Percentiles rank a stretch among this genome's conserved stretches.
These are phyloP conservation scores for Caradrina kadenii DNA, from an alignment of 2,888 invertebrate genomes.

Conservation along the genomic window DNA sequence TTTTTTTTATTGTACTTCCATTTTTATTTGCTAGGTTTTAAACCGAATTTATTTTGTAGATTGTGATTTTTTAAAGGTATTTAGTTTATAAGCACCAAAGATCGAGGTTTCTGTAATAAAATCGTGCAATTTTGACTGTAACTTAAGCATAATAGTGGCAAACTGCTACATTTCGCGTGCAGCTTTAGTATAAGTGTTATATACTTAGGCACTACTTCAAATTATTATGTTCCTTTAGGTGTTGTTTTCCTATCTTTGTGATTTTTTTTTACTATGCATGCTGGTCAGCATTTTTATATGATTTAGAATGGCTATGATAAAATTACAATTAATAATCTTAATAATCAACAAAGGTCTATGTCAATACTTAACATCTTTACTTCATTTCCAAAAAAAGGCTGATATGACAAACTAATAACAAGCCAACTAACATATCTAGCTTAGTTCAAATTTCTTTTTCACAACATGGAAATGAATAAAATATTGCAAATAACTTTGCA, in stretches of 20 bases:
- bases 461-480: conserved; percentile 43
- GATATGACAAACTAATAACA: not conserved
- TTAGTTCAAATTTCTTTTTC: conserved; percentile 2
- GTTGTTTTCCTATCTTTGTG: conserved; percentile 69
- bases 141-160: conserved; percentile 73
- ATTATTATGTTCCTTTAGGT: conserved; percentile 71
- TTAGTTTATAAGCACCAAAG: conserved; percentile 87
- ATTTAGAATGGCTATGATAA: conserved; percentile 62
- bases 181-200: conserved; percentile 76
- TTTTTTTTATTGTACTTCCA: conserved; percentile 64
- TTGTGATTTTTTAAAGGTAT: conserved; percentile 80
- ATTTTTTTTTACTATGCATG: conserved; percentile 78
- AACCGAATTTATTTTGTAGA: conserved; percentile 80
- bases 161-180: conserved; percentile 71
- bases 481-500: conserved; percentile 69
- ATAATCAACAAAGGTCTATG: conserved; percentile 23
- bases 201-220: conserved; percentile 50
- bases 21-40: conserved; percentile 67
- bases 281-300: conserved; percentile 73
- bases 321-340: conserved; percentile 36
- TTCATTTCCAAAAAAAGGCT: conserved; percentile 24
- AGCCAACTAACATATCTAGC: not conserved
- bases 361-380: conserved; percentile 23
- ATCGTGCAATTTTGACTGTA: conserved; percentile 84
- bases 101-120: conserved; percentile 79